A percentile compares a stretch with the other conserved stretches of the same genome.
Evolutionary conservation across 2,113 vertebrate genomes (phyloP).

Genomic region (Melanocharis versteri): DNA sequence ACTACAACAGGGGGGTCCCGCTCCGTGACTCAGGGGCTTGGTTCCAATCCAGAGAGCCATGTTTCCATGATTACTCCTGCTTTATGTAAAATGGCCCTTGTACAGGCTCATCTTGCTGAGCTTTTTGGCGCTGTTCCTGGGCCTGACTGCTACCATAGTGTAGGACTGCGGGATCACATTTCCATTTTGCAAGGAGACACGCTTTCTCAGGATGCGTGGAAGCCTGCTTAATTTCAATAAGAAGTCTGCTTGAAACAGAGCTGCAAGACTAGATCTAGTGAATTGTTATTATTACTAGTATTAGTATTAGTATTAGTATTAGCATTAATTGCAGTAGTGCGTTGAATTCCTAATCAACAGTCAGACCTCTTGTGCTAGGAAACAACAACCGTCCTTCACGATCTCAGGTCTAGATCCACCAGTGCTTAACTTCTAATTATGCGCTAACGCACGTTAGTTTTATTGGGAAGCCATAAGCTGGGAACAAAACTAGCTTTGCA

Average conservation of each 20-base stretch:
- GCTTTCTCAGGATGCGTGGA: not conserved
- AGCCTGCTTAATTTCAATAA: constrained; percentile 15
- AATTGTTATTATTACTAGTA: not conserved
- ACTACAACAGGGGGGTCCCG: not conserved
- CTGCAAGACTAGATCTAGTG: not conserved
- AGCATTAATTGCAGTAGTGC: not conserved
- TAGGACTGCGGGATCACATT: constrained; percentile 36
- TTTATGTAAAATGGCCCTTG: constrained; percentile 62
- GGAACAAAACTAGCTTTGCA: not conserved
- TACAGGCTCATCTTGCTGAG: constrained; percentile 50
- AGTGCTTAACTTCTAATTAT: not conserved
- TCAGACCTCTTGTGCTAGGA: not conserved
- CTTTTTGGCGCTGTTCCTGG: constrained; percentile 29
- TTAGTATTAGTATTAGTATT: not conserved
- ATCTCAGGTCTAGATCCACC: not conserved
- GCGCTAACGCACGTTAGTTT: not conserved
- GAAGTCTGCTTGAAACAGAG: not conserved
- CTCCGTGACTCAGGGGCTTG: constrained; percentile 43
- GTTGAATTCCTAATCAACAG: not conserved
- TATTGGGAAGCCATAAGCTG: not conserved
- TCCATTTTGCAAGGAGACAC: constrained; percentile 34
- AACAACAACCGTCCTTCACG: not conserved
- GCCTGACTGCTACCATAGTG: constrained; percentile 28
- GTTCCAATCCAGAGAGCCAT: constrained; percentile 28
- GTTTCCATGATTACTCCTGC: constrained; percentile 48